Conservation (phyloP, 2,797 vertebrate genomes). For the Dryobates pubescens region DNA sequence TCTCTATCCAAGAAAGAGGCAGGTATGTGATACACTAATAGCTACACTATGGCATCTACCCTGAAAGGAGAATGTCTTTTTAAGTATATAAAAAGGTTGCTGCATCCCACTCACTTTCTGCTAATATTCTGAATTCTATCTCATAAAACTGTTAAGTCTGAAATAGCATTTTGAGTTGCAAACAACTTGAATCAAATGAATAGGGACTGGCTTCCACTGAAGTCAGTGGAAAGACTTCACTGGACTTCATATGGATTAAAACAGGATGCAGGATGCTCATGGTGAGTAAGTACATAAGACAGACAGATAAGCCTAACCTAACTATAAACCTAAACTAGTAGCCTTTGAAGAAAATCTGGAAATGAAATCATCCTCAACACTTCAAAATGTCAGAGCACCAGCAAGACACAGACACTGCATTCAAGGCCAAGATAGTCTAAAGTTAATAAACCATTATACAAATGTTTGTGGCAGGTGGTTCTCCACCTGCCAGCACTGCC, state of each 20-base stretch:
- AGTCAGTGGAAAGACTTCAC: background rate
- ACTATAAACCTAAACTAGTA: background rate
- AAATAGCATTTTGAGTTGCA: background rate
- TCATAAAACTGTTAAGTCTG: background rate
- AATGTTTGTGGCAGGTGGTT: background rate
- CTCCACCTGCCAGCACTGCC: background rate
- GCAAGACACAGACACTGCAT: background rate
- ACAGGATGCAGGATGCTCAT: background rate
- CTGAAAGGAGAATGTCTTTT: background rate
- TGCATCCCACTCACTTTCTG: background rate
- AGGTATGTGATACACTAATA: background rate
- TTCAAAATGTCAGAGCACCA: background rate
- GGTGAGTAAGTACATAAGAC: fast-evolving
- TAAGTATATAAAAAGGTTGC: background rate
- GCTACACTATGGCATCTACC: background rate
- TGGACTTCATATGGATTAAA: background rate
- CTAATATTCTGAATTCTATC: background rate
- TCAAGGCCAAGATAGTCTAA: background rate
- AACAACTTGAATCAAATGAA: background rate
- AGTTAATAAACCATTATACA: background rate
- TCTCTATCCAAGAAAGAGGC: background rate
- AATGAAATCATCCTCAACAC: background rate
- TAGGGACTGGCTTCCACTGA: background rate
- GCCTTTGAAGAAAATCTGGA: background rate
- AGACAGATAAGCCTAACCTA: background rate